Base-by-base conservation (phyloP, 1,140 invertebrate genomes). In the Dendroctonus ponderosae region DNA sequence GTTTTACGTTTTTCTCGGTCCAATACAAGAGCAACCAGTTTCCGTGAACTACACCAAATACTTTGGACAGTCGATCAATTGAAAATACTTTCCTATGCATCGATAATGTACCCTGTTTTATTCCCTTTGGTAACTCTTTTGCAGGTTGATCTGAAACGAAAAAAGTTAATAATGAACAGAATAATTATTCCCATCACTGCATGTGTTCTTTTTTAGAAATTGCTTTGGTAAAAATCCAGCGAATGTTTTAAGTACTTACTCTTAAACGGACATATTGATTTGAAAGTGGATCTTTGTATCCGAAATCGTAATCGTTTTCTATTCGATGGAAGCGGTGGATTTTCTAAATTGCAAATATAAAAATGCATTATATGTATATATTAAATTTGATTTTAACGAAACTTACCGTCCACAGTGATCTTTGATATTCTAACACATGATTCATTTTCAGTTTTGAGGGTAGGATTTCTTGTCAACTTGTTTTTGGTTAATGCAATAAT, bases 11-110 rank as follows among this genome's bases (percentile, higher is more conserved):
- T 43, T 52, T 62, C n/a, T 5, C 6, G 7, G 61, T 53, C 12
- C 39, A 41, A 26, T 62, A 62, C 5, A 62, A 11, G 8, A 62
- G 41, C 7, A 62, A 37, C 48, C 49, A 62, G 44, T 62, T 52
- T 43, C 44, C 50, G 9, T 53, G 49, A n/a, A 62, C 40, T 62
- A 42, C 61, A 37, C 49, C 40, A 39, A 15, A 62, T 26, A 62
- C 50, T 53, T 52, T 62, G n/a, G 8, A 43, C 7, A 42, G 54
- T 7, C 49, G 11, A 37, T 62, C 50, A 11, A 62, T 62, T 39
- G 14, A 53, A 9, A 62, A 62, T 14, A 62, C 38, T 53, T 52
- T 62, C 14, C 51, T 52, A n/a, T 42, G 61, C 40, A 52, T 26
- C 7, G 41, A 54, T 37, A 62, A 40, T n/a, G 61, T 37, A 1